Base-by-base conservation (phyloP, 1,140 invertebrate species). In the Bombus sylvicola region DNA sequence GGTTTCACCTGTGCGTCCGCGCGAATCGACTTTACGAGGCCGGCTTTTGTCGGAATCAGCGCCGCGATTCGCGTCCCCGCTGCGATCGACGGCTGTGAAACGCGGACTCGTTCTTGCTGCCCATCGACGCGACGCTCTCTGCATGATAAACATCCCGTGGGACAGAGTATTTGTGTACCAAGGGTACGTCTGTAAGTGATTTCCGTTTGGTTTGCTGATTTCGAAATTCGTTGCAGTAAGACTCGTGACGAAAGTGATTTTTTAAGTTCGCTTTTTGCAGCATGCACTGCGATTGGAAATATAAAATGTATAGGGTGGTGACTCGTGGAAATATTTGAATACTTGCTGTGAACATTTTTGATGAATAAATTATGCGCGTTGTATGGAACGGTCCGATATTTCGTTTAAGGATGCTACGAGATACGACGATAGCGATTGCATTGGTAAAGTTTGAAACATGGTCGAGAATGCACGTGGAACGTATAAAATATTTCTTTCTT, bases 1-100 rank as follows among this genome's bases (percentile, higher is more conserved):
- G 28, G 43, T 75, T 77, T 68, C 81, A 83, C 73, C 72, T 83
- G 74, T 28, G 34, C 28, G 34, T 34, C 39, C 47, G 18, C 72
- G 43, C n/a, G 66, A 31, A 84, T 72, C 74, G 53, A 41, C 76
- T 79, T 84, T 79, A 72, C 66, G 66, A 79, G 66, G 22, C 37
- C n/a, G 28, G 66, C 64, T 72, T 79, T 79, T 79, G 47, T 71
- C 76, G 75, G 75, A 22, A 59, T 72, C 75, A 39, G 25, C 73
- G 81, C 62, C 81, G 75, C 53, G 86, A 53, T 43, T 74, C 62
- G 69, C 57, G 53, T 74, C 39, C 81, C 15, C 39, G 62, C 71
- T 39, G 34, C 62, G 62, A 43, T 74, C 71, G n/a, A 74, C 39
- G 66, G 6, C 72, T 34, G 28, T n/a, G 41, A 81, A 81, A 73